Evolutionary conservation across 2,888 invertebrate genomes (phyloP).

Genomic region (Melanostoma mellinum): DNA sequence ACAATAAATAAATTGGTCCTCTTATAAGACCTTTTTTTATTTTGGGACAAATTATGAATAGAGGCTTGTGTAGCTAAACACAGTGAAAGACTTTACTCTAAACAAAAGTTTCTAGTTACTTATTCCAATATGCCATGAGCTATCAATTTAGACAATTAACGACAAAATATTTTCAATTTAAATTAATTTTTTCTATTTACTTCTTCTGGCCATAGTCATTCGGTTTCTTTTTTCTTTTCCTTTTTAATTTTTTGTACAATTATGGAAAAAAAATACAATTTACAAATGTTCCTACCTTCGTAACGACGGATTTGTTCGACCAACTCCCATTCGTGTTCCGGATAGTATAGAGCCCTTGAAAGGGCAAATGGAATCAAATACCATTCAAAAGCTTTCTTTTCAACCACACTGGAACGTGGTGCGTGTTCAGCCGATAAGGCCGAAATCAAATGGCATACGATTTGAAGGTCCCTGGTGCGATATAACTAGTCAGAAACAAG

Average conservation of each 20-base stretch:
- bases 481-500: constrained; percentile 88
- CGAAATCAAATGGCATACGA: constrained; percentile 77
- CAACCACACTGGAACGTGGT: constrained; percentile 77
- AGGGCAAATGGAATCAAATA: constrained; percentile 82
- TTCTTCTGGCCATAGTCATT: no score
- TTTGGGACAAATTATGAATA: no score
- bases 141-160: no score
- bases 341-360: constrained; percentile 83
- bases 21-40: no score
- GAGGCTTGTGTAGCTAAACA: no score
- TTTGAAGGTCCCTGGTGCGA: constrained; percentile 86
- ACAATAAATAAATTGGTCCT: no score
- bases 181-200: no score
- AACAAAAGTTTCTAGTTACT: no score
- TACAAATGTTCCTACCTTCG: constrained; percentile 87
- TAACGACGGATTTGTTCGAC: constrained; percentile 80
- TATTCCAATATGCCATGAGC: no score
- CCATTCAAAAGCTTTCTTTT: constrained; percentile 82
- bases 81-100: no score
- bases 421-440: constrained; percentile 78
- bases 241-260: constrained; percentile 77
- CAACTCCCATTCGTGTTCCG: constrained; percentile 82
- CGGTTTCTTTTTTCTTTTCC: background rate
- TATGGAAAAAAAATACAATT: constrained; percentile 85
- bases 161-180: no score